phyloP scores from a whole-genome alignment of 2,797 vertebrate genomes.

The Malacoctenus gilli region DNA sequence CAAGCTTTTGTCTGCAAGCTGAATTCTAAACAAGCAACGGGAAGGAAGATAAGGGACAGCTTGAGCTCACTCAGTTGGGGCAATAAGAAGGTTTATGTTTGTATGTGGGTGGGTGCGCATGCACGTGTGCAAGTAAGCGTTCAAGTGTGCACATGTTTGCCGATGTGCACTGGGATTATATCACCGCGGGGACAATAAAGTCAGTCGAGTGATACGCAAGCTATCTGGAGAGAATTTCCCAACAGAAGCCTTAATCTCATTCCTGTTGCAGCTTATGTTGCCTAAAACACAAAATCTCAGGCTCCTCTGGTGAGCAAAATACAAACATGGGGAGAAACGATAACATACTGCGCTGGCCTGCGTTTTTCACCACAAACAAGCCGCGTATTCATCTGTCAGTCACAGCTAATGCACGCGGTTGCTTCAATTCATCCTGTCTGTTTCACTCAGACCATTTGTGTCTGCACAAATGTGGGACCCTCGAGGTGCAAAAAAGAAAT shows the following conservation, averaged over 20 bases:
- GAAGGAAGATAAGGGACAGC: conserved; percentile 62
- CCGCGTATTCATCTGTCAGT: conserved; percentile 65
- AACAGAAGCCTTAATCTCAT: conserved; percentile 63
- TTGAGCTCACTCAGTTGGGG: conserved; percentile 43
- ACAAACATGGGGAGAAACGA: conserved; percentile 55
- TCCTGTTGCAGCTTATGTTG: conserved; percentile 49
- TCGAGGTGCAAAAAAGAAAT: conserved; percentile 37
- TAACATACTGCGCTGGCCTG: conserved; percentile 50
- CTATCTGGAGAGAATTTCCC: conserved; percentile 64
- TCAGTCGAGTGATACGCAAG: conserved; percentile 64
- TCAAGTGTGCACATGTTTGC: conserved; percentile 52
- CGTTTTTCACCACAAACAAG: conserved; percentile 45
- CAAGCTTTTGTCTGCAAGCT: conserved; percentile 52
- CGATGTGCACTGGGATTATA: conserved; percentile 60
- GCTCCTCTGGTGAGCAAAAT: conserved; percentile 54
- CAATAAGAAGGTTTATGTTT: conserved; percentile 44
- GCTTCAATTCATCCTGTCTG: conserved; percentile 62
- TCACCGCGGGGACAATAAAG: conserved; percentile 66
- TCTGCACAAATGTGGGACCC: conserved; percentile 29
- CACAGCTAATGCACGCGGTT: conserved; percentile 58
- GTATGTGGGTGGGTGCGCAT: conserved; percentile 40
- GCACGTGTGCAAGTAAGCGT: conserved; percentile 34
- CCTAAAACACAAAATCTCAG: conserved; percentile 54
- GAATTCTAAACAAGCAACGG: conserved; percentile 72
- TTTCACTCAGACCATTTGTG: conserved; percentile 54